A percentile compares a stretch with the other conserved stretches of the same genome.
These are phyloP conservation scores for Lethocerus indicus DNA, from an alignment of 1,140 invertebrate genomes.

Conservation along the genomic window DNA sequence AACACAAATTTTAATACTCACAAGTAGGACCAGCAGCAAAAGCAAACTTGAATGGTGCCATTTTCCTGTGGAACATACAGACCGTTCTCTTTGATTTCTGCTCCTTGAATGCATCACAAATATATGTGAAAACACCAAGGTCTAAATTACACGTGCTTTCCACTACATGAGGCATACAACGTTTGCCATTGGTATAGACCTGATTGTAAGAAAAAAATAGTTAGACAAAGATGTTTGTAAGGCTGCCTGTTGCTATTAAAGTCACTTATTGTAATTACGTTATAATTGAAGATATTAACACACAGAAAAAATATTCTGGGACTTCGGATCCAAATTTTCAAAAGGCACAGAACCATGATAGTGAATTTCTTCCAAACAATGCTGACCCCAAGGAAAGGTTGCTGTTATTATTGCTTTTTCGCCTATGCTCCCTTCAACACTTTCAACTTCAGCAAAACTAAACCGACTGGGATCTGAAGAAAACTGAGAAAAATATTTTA, in stretches of 20 bases:
- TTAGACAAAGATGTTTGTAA: no score
- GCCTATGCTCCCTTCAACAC: conserved; percentile 19
- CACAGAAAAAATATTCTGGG: conserved; percentile 25
- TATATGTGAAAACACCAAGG: conserved; percentile 34
- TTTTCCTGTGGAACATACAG: conserved; percentile 44
- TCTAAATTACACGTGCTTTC: conserved; percentile 36
- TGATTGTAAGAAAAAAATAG: conserved; percentile 22
- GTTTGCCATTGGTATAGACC: conserved; percentile 27
- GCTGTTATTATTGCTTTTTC: conserved; percentile 32
- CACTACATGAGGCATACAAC: conserved; percentile 25
- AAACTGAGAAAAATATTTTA: conserved; percentile 29
- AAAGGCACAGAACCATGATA: conserved; percentile 12
- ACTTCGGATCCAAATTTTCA: conserved; percentile 10
- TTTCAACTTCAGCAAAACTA: conserved; percentile 32
- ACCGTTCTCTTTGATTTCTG: conserved; percentile 20
- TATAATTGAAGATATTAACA: no score
- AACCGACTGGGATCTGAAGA: conserved; percentile 45
- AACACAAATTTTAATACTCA: conserved; percentile 8
- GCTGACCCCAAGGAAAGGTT: conserved; percentile 27
- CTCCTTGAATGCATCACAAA: conserved; percentile 40
- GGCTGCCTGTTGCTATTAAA: no score
- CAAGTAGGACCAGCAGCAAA: conserved; percentile 28
- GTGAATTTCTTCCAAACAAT: conserved; percentile 24
- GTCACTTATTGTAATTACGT: no score
- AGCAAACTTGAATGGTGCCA: conserved; percentile 54